phyloP scores from a whole-genome alignment of 2,113 vertebrate species.

The Rhabdornis inornatus region DNA sequence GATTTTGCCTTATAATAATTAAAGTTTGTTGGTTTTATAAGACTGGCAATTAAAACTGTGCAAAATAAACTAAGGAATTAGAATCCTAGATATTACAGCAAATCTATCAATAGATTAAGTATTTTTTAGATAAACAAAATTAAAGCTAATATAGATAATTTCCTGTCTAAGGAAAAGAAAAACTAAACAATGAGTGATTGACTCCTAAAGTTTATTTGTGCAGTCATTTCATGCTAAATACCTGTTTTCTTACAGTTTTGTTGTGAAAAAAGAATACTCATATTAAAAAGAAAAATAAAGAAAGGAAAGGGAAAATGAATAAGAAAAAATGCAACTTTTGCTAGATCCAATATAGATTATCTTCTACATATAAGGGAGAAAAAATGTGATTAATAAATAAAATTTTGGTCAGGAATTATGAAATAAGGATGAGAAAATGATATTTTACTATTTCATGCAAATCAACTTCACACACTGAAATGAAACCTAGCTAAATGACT shows the following conservation, averaged over 20 bases:
- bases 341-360: background rate
- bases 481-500: background rate
- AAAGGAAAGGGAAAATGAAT: rapidly evolving
- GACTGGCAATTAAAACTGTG: background rate
- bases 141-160: background rate
- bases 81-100: background rate
- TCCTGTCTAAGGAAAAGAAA: background rate
- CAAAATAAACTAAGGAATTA: background rate
- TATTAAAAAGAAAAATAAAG: no score
- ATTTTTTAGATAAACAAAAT: background rate
- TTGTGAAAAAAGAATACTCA: background rate
- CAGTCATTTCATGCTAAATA: background rate
- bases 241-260: background rate
- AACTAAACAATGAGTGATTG: background rate
- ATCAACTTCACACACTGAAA: background rate
- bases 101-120: background rate
- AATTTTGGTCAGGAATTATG: background rate
- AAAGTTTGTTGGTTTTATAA: background rate
- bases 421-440: background rate
- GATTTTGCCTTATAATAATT: background rate
- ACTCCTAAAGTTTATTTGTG: background rate
- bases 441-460: background rate
- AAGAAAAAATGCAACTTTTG: rapidly evolving
- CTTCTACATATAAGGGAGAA: background rate
- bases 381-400: background rate